Percentiles rank a stretch among this genome's conserved stretches.
phyloP scores from a whole-genome alignment of 92 coral and sea anemone genomes.

The Epizoanthus rinbou region DNA sequence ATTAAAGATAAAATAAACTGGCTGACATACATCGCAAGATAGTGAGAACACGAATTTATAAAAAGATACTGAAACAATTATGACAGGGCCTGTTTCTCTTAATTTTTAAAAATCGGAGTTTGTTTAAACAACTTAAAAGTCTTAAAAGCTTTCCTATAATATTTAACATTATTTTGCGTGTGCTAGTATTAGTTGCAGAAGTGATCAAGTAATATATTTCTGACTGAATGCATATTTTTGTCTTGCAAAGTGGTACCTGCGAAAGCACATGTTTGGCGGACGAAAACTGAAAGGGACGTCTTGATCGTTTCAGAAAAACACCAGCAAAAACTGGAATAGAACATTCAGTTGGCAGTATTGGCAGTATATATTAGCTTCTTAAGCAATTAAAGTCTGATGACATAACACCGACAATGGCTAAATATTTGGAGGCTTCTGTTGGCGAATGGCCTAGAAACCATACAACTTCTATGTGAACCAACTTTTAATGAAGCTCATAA shows the following conservation, averaged over 20 bases:
- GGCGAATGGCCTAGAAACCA: neutral
- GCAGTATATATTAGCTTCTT: constrained; percentile 1
- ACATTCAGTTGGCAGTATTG: constrained; percentile 13
- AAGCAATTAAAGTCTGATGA: constrained; percentile 18
- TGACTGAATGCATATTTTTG: too few species aligned
- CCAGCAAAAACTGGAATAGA: constrained; percentile 5
- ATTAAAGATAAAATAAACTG: neutral
- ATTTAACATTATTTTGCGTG: too few species aligned
- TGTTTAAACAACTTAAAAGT: neutral
- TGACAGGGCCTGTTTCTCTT: neutral
- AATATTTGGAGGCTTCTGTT: constrained; percentile 11
- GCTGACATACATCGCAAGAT: too few species aligned
- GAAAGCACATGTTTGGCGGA: neutral
- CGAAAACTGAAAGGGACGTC: neutral
- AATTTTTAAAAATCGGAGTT: neutral
- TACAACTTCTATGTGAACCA: constrained; percentile 3
- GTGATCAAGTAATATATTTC: too few species aligned
- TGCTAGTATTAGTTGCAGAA: too few species aligned
- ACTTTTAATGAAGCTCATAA: neutral
- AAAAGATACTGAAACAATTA: neutral
- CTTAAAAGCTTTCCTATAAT: neutral
- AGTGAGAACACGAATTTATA: neutral
- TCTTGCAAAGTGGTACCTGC: neutral
- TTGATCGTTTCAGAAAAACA: neutral
- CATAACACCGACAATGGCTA: constrained; percentile 10